These are phyloP conservation scores for Spialia ferax DNA, from an alignment of 2,888 invertebrate genomes.

Conservation along the genomic window DNA sequence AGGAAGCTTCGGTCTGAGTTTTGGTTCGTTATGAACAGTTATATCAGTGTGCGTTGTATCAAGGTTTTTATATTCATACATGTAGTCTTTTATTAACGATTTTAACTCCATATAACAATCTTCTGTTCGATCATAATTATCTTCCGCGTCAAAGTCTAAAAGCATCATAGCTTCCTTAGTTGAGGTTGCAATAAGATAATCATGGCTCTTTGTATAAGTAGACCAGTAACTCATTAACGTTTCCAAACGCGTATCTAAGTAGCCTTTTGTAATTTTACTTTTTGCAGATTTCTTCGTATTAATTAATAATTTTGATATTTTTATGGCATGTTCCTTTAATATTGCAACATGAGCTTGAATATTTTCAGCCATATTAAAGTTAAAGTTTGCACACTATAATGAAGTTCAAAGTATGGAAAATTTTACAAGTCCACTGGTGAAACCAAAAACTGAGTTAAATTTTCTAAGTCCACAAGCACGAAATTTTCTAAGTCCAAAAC, in stretches of 20 bases:
- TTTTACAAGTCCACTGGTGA: neutral
- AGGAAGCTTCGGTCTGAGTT: neutral
- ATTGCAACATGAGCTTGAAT: neutral
- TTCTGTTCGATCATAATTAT: conserved; percentile 1
- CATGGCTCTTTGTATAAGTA: neutral
- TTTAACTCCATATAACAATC: conserved; percentile 2
- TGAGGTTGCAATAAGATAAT: neutral
- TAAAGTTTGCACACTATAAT: neutral
- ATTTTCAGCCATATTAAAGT: neutral
- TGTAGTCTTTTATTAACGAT: conserved; percentile 8
- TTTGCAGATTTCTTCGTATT: neutral
- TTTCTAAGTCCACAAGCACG: neutral
- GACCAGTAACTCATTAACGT: neutral
- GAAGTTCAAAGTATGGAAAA: neutral
- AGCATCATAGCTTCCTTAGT: neutral
- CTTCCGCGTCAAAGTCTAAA: neutral
- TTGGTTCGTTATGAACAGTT: neutral
- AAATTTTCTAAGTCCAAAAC: neutral
- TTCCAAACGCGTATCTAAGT: neutral
- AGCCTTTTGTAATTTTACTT: neutral
- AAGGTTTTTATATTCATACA: neutral
- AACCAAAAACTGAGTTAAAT: neutral
- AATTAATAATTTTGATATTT: neutral
- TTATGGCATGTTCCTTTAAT: conserved; percentile 3
- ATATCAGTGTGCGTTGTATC: neutral